Percentiles rank a stretch among this genome's conserved stretches.
phyloP scores from a whole-genome alignment of 2,113 vertebrate genomes.

The Scalopus aquaticus region DNA sequence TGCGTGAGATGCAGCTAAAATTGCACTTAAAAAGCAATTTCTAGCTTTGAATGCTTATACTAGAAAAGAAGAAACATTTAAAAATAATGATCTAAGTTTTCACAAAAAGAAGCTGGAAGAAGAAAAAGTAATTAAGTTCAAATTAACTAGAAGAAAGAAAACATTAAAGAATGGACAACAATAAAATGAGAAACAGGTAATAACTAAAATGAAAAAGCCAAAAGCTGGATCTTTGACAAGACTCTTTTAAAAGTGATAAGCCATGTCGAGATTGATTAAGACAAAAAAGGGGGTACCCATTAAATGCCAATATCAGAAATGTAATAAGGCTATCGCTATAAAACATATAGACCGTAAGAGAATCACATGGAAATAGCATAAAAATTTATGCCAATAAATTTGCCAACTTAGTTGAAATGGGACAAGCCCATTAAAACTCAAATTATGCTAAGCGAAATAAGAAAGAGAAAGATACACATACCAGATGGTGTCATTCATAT shows the following conservation, averaged over 20 bases:
- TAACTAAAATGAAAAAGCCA: background rate
- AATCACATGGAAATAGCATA: background rate
- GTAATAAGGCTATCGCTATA: background rate
- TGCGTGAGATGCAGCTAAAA: background rate
- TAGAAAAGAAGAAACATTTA: background rate
- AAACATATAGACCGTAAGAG: too few relatives aligned
- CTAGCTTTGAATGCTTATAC: background rate
- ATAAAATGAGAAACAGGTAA: background rate
- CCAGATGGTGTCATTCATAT: too few relatives aligned
- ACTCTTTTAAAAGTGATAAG: background rate
- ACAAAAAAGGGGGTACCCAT: background rate
- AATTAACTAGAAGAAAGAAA: background rate
- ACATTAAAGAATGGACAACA: background rate
- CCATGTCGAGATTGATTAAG: background rate
- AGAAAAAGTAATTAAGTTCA: background rate
- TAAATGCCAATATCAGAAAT: background rate
- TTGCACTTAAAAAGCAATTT: background rate
- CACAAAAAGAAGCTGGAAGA: background rate
- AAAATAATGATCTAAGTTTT: slow-evolving; percentile 11
- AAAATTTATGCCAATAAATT: background rate
- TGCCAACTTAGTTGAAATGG: background rate
- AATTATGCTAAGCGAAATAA: background rate
- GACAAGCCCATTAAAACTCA: background rate
- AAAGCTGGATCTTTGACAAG: background rate
- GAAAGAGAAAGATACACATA: background rate